Evolutionary conservation across 2,797 vertebrate genomes (phyloP).

Genomic region (Darevskia mixta): DNA sequence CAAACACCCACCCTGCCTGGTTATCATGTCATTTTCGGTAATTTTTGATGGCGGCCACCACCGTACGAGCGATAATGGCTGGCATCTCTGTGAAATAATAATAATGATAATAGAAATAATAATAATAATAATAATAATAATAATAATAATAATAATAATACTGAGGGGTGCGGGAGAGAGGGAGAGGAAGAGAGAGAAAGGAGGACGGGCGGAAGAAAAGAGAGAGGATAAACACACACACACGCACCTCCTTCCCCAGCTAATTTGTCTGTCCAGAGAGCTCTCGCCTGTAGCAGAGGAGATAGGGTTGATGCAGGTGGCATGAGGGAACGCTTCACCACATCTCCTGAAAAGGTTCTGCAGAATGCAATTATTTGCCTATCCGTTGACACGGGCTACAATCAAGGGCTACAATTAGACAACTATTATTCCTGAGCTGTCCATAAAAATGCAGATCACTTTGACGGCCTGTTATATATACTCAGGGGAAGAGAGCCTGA

Average conservation of each 20-base stretch:
- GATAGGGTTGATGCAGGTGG: conserved; percentile 70
- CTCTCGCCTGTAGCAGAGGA: conserved; percentile 52
- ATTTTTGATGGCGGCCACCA: conserved; percentile 67
- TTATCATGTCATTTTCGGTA: conserved; percentile 74
- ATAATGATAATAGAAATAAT: conserved; percentile 29
- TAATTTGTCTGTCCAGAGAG: conserved; percentile 61
- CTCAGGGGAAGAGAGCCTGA: conserved; percentile 33
- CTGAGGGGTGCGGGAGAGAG: conserved; percentile 6
- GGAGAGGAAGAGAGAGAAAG: background rate
- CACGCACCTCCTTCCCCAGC: background rate
- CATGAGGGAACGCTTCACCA: conserved; percentile 65
- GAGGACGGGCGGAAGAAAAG: background rate
- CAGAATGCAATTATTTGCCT: conserved; percentile 76
- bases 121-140: too few species aligned
- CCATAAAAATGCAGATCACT: conserved; percentile 69
- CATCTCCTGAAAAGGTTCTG: conserved; percentile 71
- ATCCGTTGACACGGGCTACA: conserved; percentile 71
- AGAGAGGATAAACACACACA: background rate
- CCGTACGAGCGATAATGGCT: background rate
- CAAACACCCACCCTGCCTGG: conserved; percentile 32
- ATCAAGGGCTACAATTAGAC: conserved; percentile 77
- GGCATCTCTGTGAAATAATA: background rate
- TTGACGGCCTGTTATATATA: conserved; percentile 68
- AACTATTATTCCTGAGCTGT: conserved; percentile 74
- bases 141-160: conserved; percentile 32